Evolutionary conservation across 2,888 invertebrate species (phyloP), one percentile per base, ranked within the genome.

Genomic region (Microctonus aethiopoides): DNA sequence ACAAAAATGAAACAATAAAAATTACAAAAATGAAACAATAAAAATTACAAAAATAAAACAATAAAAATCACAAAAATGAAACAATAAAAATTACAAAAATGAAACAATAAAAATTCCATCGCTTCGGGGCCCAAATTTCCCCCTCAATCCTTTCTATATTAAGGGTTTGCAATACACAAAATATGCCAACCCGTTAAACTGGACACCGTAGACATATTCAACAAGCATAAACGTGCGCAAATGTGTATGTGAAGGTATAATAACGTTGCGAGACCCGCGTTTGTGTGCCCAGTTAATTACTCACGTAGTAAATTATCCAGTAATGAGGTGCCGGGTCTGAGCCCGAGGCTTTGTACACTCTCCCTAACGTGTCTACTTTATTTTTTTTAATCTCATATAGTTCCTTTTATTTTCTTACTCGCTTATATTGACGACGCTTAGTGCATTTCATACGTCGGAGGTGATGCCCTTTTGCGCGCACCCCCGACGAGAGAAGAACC

Each of bases 231-330:
- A n/a, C 32, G 46, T 61, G 39, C 41, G 51, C 36, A 63, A 26
- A 64, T 67, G 64, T 69, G 63, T 70, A 54, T 52, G 64, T 60
- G 52, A 10, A 24, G 22, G 75, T 79, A 76, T 76, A n/a, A 77
- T 77, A 78, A 76, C 77, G 74, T 73, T 65, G 70, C 78, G 73
- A n/a, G 77, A 76, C 78, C 78, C 77, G 77, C 79, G 81, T 79
- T 82, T 82, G 84, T 84, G 81, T 84, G 84, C 83, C 83, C 82
- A 83, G 84, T 84, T 85, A 85, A 85, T 85, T 85, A 85, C 84
- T 82, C 82, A 81, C 79, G 84, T 83, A 83, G 84, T 84, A 85
- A 85, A 85, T 85, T 84, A 85, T 85, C 83, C 76, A 80, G 81
- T 84, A 85, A 85, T 85, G 85, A 85, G 85, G 85, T 85, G 85